Conservation (phyloP, 2,797 vertebrate genomes). For the Acipenser oxyrinchus region DNA sequence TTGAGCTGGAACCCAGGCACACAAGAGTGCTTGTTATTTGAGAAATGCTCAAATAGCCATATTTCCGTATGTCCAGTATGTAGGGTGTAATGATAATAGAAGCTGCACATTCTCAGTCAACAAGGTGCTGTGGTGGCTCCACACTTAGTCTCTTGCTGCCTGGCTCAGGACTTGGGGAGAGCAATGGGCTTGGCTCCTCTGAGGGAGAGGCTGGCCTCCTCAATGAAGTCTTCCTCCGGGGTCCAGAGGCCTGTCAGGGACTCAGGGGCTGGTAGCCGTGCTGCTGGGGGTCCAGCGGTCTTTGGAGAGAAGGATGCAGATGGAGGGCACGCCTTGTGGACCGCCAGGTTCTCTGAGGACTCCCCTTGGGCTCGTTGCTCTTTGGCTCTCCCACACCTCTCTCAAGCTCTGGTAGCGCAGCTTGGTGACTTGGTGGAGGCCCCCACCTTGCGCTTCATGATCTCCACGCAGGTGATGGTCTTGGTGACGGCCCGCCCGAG, state of each 20-base stretch:
- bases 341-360: slow-evolving; percentile 64
- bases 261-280: slow-evolving; percentile 84
- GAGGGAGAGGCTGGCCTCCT: slow-evolving; percentile 22
- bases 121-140: slow-evolving; percentile 18
- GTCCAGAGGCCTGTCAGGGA: slow-evolving; percentile 45
- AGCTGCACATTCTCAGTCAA: not conserved
- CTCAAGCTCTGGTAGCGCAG: slow-evolving; percentile 78
- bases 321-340: slow-evolving; percentile 84
- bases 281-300: slow-evolving; percentile 78
- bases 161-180: slow-evolving; percentile 47
- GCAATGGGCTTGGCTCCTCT: slow-evolving; percentile 55
- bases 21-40: not conserved
- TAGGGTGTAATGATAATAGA: not conserved
- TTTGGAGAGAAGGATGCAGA: slow-evolving; percentile 92
- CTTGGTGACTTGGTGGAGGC: slow-evolving; percentile 89
- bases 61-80: not conserved
- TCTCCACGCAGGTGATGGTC: slow-evolving; percentile 93
- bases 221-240: slow-evolving; percentile 34
- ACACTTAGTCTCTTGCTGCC: slow-evolving; percentile 61
- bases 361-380: slow-evolving; percentile 28
- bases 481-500: slow-evolving; percentile 87
- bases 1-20: slow-evolving; percentile 3
- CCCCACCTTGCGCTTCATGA: slow-evolving; percentile 88
- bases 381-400: slow-evolving; percentile 83
- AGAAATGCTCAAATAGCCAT: not conserved